Evolutionary conservation across 1,140 invertebrate genomes (phyloP), one percentile per base, ranked within the genome.

Genomic region (Solenopsis fugax): DNA sequence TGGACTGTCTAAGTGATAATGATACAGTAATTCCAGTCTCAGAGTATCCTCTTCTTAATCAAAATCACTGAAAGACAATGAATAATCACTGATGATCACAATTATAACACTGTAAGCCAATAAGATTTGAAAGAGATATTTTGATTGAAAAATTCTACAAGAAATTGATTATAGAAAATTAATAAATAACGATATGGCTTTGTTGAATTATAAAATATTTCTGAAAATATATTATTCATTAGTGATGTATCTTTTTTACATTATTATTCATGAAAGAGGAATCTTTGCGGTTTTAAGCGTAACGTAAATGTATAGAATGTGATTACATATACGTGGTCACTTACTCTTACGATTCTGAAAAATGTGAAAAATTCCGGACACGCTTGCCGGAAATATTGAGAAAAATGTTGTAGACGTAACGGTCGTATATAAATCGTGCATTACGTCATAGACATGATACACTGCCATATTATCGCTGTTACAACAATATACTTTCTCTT

Each of bases 341-440:
- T 84, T 84, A 62, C 41, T 75, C 54, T 50, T 60, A 37, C 80
- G 52, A 84, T 60, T 75, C 69, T 73, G 80, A 84, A 84, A 73
- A 84, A 84, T 84, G 80, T 84, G 69, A 60, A 84, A 84, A 60
- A 84, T 84, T 84, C 80, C 41, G 69, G n/a, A 84, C 80, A 84
- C 69, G 80, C 34, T 48, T 52, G 86, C 48, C 41, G 71, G 72
- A 58, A 71, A 89, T 88, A 85, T 75, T 37, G 81, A 78, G 65
- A 85, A 84, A 89, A 69, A 82, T 85, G 80, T 60, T 67, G 80
- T 41, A 65, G 80, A 78, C 72, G 71, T 88, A 88, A 34, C 52
- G 65, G 58, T 62, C 77, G 56, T 72, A 89, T 89, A 89, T 89
- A 89, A 87, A 89, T 89, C 62, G 87, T 16, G 29, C 50, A 45